Evolutionary conservation across 1,140 invertebrate species (phyloP), one percentile per base, ranked within the genome.

Genomic region (Stratiolaelaps scimitus): DNA sequence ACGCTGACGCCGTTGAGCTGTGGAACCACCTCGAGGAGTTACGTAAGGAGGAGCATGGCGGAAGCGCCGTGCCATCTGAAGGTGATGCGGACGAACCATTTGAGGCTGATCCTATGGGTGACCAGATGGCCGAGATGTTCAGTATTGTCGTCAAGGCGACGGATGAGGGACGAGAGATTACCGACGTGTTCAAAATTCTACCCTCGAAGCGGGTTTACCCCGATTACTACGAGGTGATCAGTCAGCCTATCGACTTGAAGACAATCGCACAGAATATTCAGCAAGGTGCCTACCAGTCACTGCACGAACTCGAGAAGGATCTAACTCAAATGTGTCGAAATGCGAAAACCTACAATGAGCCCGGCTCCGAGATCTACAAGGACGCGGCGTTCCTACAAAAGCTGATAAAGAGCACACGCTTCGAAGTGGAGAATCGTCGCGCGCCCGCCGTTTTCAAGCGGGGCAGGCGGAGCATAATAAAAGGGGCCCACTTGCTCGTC

Each of bases 151-250:
- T 60, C 53, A 60, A 60, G 26, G 53, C 53, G 15, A 26, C 26
- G 23, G 53, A 60, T 34, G 53, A 60, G 23, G 53, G 53, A 1
- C 53, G 20, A 15, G 53, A 60, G 26, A 23, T 60, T 15, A 34
- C 53, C 1, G 53, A 60, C 20, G 53, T 60, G 26, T 60, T 60
- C 53, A 60, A 60, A 60, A 60, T 60, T 60, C 53, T 60, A 29
- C 53, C 53, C 2, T 60, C 53, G 53, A 60, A 60, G 20, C 26
- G 53, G 34, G 53, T 19, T 26, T 98, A 98, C 78, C 93, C 94
- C 0, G 90, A 95, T 72, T 99, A 99, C 76, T 98, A 93, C 73
- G 86, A 90, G 71, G 84, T 97, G 0, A 97, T 98, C 68, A 87
- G 92, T 66, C 84, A 86, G 70, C 95, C 95, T 0, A 91, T 98